These are phyloP conservation scores for Sipha maydis DNA, from an alignment of 2,888 invertebrate genomes.

Conservation along the genomic window DNA sequence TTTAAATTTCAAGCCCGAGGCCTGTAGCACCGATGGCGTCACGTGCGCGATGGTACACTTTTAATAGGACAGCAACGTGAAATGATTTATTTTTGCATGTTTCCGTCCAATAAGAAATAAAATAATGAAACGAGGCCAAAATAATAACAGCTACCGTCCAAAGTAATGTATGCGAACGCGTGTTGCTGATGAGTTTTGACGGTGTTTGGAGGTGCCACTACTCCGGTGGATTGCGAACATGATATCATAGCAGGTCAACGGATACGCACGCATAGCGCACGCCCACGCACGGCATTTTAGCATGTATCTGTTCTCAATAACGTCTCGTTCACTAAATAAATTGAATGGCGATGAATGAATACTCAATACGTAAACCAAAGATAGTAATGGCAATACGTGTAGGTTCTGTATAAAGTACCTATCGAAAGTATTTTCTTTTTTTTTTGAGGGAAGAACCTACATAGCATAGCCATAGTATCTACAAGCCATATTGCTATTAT, in stretches of 20 bases:
- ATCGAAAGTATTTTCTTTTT: no score
- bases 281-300: no score
- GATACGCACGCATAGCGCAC: no score
- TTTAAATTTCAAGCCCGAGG: neutral
- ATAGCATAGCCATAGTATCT: no score
- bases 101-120: conserved; percentile 1
- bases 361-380: no score
- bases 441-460: no score
- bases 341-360: no score
- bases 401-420: no score
- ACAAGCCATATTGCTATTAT: no score
- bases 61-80: neutral
- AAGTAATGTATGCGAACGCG: neutral
- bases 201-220: neutral
- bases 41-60: neutral
- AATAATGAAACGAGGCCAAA: neutral
- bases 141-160: neutral
- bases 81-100: neutral
- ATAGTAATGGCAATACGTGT: no score
- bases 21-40: neutral
- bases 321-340: no score
- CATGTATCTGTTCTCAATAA: neutral
- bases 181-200: neutral
- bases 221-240: no score
- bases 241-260: neutral